Evolutionary conservation across 2,113 vertebrate genomes (phyloP).

Genomic region (Microcebus tavaratra): DNA sequence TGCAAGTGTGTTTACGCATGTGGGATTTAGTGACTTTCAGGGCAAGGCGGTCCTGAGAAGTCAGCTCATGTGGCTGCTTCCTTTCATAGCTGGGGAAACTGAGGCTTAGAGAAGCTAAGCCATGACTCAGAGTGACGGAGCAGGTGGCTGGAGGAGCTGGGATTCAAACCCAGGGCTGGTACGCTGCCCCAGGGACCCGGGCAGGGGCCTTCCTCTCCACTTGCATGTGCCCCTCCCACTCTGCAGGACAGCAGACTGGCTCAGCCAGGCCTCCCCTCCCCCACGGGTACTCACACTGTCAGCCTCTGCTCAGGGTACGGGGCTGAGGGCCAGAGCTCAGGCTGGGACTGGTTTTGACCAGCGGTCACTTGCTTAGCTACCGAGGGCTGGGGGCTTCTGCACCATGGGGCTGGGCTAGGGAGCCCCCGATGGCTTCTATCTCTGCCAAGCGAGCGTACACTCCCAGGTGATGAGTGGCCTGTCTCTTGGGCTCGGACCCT

Average conservation of each 20-base stretch:
- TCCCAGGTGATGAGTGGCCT: neutral
- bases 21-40: neutral
- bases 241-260: neutral
- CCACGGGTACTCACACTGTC: neutral
- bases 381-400: too few species aligned
- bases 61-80: neutral
- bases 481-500: neutral
- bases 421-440: neutral
- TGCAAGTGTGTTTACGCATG: neutral
- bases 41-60: neutral
- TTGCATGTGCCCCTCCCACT: accelerated
- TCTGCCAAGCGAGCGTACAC: neutral
- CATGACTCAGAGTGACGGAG: too few species aligned
- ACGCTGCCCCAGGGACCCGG: accelerated
- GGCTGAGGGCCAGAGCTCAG: neutral
- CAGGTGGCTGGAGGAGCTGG: neutral
- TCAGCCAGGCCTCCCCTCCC: neutral
- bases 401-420: accelerated
- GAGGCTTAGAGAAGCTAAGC: neutral
- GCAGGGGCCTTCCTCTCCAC: neutral
- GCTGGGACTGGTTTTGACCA: neutral
- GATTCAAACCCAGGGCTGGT: neutral
- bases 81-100: neutral
- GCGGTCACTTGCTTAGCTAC: neutral
- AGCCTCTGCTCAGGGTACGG: neutral